Evolutionary conservation across 2,797 vertebrate genomes (phyloP).

Genomic region (Siniperca obscura): DNA sequence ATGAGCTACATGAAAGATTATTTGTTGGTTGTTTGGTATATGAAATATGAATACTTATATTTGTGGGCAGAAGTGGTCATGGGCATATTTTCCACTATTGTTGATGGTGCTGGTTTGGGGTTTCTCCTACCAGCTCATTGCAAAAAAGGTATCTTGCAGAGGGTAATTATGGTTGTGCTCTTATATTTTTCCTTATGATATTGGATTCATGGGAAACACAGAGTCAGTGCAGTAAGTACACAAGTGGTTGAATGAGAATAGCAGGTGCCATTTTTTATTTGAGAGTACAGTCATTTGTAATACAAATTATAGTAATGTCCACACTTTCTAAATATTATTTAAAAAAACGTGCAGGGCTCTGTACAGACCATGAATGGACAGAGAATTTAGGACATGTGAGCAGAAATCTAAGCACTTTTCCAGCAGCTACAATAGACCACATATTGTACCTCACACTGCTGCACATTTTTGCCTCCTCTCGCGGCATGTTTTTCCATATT

Average conservation of each 20-base stretch:
- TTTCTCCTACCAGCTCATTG: background rate
- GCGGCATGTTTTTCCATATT: background rate
- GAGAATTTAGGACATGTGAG: background rate
- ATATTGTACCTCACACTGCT: background rate
- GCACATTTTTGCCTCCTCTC: background rate
- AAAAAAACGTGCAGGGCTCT: background rate
- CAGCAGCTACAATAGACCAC: background rate
- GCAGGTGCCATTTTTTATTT: background rate
- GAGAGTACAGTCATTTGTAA: background rate
- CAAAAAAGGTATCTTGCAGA: constrained; percentile 1
- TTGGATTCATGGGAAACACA: constrained; percentile 6
- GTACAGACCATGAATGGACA: background rate
- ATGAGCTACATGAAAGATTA: constrained; percentile 3
- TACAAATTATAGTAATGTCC: background rate
- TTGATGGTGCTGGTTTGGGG: background rate
- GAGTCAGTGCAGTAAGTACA: background rate
- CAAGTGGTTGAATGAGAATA: background rate
- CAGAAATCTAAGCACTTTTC: background rate
- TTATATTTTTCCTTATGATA: constrained; percentile 1
- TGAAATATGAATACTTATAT: constrained; percentile 15
- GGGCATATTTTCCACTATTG: constrained; percentile 15
- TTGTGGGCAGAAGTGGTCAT: background rate
- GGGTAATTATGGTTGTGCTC: background rate
- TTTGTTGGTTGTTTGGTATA: constrained; percentile 21
- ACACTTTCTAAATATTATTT: constrained; percentile 13